Percentiles rank a stretch among this genome's conserved stretches.
Conservation (phyloP, 2,113 vertebrate genomes). For the Crotophaga sulcirostris region DNA sequence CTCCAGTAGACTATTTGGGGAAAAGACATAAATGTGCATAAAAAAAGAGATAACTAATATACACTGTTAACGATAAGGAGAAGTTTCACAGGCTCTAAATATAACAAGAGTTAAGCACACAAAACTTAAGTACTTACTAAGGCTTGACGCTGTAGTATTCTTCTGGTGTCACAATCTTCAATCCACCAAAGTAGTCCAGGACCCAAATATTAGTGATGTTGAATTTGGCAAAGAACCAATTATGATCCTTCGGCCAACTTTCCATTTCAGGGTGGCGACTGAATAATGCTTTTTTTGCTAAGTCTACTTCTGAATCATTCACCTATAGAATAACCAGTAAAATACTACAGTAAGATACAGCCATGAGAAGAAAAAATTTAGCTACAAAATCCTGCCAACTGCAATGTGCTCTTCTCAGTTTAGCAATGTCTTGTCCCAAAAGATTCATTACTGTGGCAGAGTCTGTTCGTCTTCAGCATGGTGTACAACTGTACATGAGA, state of each 20-base stretch:
- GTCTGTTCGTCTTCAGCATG: background rate
- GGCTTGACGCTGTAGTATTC: conserved; percentile 86
- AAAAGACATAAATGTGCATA: background rate
- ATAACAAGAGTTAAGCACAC: background rate
- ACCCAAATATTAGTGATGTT: conserved; percentile 94
- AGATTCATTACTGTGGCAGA: background rate
- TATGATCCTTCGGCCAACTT: conserved; percentile 87
- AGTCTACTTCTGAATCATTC: conserved; percentile 78
- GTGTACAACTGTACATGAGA: background rate
- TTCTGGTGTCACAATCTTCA: conserved; percentile 87
- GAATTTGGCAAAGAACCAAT: conserved; percentile 95
- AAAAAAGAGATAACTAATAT: background rate
- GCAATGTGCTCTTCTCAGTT: background rate
- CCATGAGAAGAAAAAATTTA: background rate
- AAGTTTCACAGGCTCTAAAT: background rate
- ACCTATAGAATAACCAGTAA: conserved; percentile 73
- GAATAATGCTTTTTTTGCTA: conserved; percentile 86
- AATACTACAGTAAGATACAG: background rate
- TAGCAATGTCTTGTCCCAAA: background rate
- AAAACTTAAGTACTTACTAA: conserved; percentile 61
- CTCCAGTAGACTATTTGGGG: background rate
- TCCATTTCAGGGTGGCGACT: conserved; percentile 91
- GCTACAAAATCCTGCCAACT: background rate
- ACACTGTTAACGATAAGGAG: background rate
- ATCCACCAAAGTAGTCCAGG: conserved; percentile 93